Evolutionary conservation across 2,797 vertebrate species (phyloP), one percentile per base, ranked within the genome.

Genomic region (Intellagama lesueurii): DNA sequence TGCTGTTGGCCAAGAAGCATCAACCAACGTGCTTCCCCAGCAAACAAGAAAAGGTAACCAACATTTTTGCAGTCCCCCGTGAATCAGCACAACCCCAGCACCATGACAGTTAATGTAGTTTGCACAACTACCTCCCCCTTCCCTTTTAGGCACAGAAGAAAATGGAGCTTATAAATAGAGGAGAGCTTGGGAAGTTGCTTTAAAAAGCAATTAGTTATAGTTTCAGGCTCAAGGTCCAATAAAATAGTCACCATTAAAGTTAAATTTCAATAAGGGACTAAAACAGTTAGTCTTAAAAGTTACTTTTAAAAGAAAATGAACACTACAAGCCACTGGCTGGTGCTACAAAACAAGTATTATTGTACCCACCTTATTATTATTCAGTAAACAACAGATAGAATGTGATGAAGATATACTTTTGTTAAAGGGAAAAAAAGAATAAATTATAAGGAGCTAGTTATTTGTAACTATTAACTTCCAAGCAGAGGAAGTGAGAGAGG

Each of bases 11-110:
- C 82, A 0, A 30, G 49, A 89, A 95, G 94, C 88, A 77, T 92
- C 86, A 90, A 88, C 44, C 84, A 9, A 35, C 1, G 72, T 81
- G 80, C 73, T 92, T 95, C 91, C 88, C 89, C 85, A 91, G 84
- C 91, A 93, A 93, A 95, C 92, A 95, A 92, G 90, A 91, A 95
- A 93, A 87, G 73, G 92, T 93, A 93, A 94, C 90, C 90, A 91
- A 95, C 56, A 7, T 16, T 64, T n/a, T 83, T 84, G 28, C 60
- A 75, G 16, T 69, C 22, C 66, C 72, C 4, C 6, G 80, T 88
- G 78, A 96, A 92, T 95, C 93, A 95, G 89, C 90, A 90, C 86
- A 17, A 70, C 75, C 56, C 73, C 83, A 77, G 90, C 89, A 90
- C 26, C 24, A 11, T 32, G 8, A 28, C 11, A 69, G 17, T 52